Evolutionary conservation across 2,888 invertebrate genomes (phyloP).

Genomic region (Auanema freiburgensis): DNA sequence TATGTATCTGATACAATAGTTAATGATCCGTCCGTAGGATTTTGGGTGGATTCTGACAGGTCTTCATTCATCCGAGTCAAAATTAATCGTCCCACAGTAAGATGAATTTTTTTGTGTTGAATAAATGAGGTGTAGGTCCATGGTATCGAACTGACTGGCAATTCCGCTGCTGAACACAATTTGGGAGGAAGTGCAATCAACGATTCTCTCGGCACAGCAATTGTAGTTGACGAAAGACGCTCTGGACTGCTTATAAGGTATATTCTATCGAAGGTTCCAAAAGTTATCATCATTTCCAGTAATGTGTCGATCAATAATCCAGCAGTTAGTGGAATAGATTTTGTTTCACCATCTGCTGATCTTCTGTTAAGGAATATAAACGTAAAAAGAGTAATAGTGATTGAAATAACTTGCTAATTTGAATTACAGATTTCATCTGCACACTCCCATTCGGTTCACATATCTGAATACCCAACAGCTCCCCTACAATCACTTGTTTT

Average conservation of each 20-base stretch:
- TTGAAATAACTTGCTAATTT: neutral
- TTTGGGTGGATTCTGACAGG: constrained; percentile 37
- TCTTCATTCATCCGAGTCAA: constrained; percentile 24
- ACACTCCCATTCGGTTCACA: constrained; percentile 32
- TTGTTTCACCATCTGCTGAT: constrained; percentile 34
- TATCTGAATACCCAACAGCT: constrained; percentile 33
- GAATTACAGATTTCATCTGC: constrained; percentile 15
- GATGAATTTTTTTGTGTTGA: neutral
- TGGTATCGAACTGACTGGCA: constrained; percentile 35
- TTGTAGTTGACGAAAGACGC: constrained; percentile 38
- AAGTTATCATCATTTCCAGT: neutral
- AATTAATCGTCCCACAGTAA: constrained; percentile 13
- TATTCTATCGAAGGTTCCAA: neutral
- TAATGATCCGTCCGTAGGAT: constrained; percentile 35
- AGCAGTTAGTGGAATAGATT: constrained; percentile 32
- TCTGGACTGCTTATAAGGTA: constrained; percentile 27
- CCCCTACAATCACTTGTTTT: constrained; percentile 30
- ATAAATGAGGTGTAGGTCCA: constrained; percentile 20
- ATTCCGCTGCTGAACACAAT: constrained; percentile 32
- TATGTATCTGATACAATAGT: constrained; percentile 20
- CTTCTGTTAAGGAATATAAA: constrained; percentile 27
- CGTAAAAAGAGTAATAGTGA: neutral
- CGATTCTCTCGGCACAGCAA: constrained; percentile 30
- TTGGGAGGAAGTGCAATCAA: constrained; percentile 34
- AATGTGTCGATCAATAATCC: constrained; percentile 26